A percentile compares a stretch with the other conserved stretches of the same genome.
These are phyloP conservation scores for Cordylochernes scorpioides DNA, from an alignment of 2,888 invertebrate species.

Conservation along the genomic window DNA sequence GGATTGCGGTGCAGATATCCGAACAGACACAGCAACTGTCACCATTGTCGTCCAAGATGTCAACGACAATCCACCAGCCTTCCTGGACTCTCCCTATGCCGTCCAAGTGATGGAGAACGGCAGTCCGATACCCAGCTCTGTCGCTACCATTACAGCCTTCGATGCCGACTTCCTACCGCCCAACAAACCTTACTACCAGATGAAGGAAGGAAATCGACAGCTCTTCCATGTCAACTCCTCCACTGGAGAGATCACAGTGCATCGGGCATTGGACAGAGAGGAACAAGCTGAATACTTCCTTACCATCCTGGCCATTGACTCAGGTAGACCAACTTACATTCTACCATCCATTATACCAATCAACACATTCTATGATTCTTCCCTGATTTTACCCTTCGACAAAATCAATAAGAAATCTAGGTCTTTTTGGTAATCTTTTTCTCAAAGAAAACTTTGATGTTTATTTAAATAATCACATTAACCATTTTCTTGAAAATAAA, in stretches of 20 bases:
- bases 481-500: too few species aligned
- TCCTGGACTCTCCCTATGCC: slow-evolving; percentile 75
- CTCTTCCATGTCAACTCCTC: slow-evolving; percentile 71
- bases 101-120: slow-evolving; percentile 68
- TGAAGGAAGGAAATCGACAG: slow-evolving; percentile 61
- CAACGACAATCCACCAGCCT: slow-evolving; percentile 77
- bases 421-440: too few species aligned
- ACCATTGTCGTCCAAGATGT: slow-evolving; percentile 62
- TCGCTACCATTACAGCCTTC: slow-evolving; percentile 44
- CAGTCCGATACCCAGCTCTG: slow-evolving; percentile 33
- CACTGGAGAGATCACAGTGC: slow-evolving; percentile 61
- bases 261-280: slow-evolving; percentile 57
- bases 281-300: slow-evolving; percentile 53
- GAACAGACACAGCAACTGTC: slow-evolving; percentile 42
- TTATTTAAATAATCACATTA: too few species aligned
- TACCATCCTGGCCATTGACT: slow-evolving; percentile 73
- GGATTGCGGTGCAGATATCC: slow-evolving; percentile 25
- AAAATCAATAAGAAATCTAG: too few species aligned
- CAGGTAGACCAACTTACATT: too few species aligned
- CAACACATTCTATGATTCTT: too few species aligned
- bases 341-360: too few species aligned
- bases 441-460: too few species aligned
- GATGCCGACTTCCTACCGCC: slow-evolving; percentile 74
- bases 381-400: too few species aligned
- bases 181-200: slow-evolving; percentile 68